phyloP scores from a whole-genome alignment of 2,113 vertebrate genomes.

The Physeter macrocephalus region DNA sequence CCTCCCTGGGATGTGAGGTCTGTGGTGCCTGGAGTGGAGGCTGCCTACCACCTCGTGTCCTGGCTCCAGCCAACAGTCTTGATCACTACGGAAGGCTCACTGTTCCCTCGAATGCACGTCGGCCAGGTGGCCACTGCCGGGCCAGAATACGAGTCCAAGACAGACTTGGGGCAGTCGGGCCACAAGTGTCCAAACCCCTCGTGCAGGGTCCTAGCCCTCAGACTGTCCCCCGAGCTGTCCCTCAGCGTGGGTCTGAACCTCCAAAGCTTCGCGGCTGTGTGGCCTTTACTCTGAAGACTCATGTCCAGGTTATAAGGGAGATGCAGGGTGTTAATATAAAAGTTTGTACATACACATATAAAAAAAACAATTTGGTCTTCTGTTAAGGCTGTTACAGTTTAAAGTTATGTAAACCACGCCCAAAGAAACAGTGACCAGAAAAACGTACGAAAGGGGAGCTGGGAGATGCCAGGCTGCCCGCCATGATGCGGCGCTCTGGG shows the following conservation, averaged over 20 bases:
- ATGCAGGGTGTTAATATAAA: conserved; percentile 74
- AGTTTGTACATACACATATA: conserved; percentile 58
- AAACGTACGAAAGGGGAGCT: conserved; percentile 54
- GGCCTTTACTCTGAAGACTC: background rate
- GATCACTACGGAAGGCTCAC: background rate
- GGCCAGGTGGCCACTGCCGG: background rate
- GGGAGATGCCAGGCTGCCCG: conserved; percentile 37
- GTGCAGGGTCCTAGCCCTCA: background rate
- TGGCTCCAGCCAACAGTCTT: background rate
- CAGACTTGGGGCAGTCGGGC: background rate
- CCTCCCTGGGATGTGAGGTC: background rate
- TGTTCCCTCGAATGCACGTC: background rate
- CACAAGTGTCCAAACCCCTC: background rate
- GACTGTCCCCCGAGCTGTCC: background rate
- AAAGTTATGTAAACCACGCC: conserved; percentile 77
- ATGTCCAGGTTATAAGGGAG: conserved; percentile 8
- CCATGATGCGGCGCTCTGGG: conserved; percentile 42
- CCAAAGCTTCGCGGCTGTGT: fast-evolving
- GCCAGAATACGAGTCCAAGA: background rate
- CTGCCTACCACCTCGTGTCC: background rate
- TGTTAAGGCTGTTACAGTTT: conserved; percentile 73
- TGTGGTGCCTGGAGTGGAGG: background rate
- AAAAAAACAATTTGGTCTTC: conserved; percentile 75
- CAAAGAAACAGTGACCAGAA: conserved; percentile 58
- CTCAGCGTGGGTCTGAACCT: background rate